Conservation (phyloP, 2,113 vertebrate genomes). For the Aramus guarauna region DNA sequence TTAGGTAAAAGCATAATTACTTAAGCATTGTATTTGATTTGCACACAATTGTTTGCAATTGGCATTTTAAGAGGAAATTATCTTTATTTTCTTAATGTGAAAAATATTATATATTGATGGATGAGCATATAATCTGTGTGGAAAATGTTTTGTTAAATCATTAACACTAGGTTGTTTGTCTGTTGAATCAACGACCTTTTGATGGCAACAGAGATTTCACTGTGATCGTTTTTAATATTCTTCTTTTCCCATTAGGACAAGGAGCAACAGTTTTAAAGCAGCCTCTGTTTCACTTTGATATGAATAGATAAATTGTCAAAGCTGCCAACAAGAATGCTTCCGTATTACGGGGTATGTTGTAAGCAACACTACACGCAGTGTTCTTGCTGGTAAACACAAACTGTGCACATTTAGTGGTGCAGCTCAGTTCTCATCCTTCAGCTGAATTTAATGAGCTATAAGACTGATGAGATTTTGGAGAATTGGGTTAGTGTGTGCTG, state of each 20-base stretch:
- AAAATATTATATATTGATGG: constrained; percentile 42
- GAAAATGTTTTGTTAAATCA: constrained; percentile 69
- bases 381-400: constrained; percentile 69
- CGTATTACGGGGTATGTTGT: constrained; percentile 22
- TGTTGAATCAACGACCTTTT: constrained; percentile 50
- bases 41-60: background rate
- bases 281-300: constrained; percentile 52
- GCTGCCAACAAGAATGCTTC: constrained; percentile 60
- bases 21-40: background rate
- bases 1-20: background rate
- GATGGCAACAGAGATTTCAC: constrained; percentile 55
- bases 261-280: constrained; percentile 61
- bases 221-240: constrained; percentile 59
- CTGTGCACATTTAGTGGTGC: constrained; percentile 28
- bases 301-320: constrained; percentile 76
- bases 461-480: constrained; percentile 40
- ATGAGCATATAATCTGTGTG: constrained; percentile 67
- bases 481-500: constrained; percentile 58
- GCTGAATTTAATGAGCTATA: constrained; percentile 65
- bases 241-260: constrained; percentile 47
- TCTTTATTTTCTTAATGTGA: constrained; percentile 15
- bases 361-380: constrained; percentile 66
- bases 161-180: constrained; percentile 69
- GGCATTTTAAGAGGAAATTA: background rate
- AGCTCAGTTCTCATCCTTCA: constrained; percentile 57